Evolutionary conservation across 2,113 vertebrate species (phyloP).

Genomic region (Corythaixoides concolor): DNA sequence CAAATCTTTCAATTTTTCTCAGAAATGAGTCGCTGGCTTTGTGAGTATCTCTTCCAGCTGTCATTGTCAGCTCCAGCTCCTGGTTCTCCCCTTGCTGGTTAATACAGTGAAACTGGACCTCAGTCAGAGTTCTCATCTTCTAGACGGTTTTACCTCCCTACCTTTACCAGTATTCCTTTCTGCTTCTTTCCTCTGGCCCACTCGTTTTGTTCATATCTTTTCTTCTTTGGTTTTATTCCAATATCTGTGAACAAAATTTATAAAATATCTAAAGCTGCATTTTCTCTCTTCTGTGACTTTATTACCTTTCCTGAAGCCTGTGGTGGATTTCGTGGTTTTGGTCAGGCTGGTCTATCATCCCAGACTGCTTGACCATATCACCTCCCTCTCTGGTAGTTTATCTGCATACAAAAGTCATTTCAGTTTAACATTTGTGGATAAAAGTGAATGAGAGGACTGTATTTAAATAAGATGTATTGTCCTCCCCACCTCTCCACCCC

Average conservation of each 20-base stretch:
- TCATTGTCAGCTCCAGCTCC: neutral
- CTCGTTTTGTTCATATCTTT: neutral
- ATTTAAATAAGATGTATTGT: neutral
- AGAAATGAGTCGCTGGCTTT: rapidly evolving
- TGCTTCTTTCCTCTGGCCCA: neutral
- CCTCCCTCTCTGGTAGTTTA: neutral
- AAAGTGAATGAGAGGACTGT: neutral
- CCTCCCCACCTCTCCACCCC: rapidly evolving
- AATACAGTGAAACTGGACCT: neutral
- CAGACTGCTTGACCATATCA: neutral
- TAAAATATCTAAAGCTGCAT: neutral
- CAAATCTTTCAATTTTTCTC: neutral
- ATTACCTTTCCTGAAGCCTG: neutral
- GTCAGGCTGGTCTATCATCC: neutral
- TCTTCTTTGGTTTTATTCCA: neutral
- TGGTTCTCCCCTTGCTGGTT: neutral
- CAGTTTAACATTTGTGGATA: neutral
- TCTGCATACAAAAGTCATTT: neutral
- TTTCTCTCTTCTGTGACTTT: neutral
- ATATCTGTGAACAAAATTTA: neutral
- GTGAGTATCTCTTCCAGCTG: neutral
- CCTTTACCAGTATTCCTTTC: neutral
- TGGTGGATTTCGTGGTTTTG: neutral
- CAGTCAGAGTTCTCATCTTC: neutral
- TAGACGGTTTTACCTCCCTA: neutral